A percentile compares a stretch with the other conserved stretches of the same genome.
These are phyloP conservation scores for Ischnura elegans DNA, from an alignment of 2,888 invertebrate species.

Conservation along the genomic window DNA sequence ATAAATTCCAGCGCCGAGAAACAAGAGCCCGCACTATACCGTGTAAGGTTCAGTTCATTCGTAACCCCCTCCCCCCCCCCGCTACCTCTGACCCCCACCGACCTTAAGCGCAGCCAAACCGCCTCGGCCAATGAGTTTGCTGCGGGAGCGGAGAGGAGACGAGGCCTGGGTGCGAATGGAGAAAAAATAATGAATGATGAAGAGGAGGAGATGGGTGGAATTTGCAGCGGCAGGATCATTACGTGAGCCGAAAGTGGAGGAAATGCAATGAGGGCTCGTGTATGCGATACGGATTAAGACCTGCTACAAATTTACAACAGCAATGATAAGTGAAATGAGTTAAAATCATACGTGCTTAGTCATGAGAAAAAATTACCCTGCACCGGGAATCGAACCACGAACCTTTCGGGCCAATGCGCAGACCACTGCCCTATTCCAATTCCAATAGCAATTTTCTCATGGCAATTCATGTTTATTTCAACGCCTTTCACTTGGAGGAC, in stretches of 20 bases:
- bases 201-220: background rate
- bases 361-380: too few relatives aligned
- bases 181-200: background rate
- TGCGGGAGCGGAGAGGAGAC: background rate
- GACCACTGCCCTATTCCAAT: too few relatives aligned
- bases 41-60: constrained; percentile 58
- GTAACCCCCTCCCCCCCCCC: constrained; percentile 26
- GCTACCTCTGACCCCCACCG: background rate
- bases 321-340: too few relatives aligned
- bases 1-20: constrained; percentile 62
- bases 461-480: too few relatives aligned
- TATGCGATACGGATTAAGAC: background rate
- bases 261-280: background rate
- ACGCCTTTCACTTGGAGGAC: too few relatives aligned
- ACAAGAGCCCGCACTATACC: constrained; percentile 64
- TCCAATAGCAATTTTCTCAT: too few relatives aligned
- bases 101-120: constrained; percentile 47
- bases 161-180: background rate
- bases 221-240: background rate
- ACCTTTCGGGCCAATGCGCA: too few relatives aligned
- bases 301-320: too few relatives aligned
- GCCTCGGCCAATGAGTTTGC: constrained; percentile 14
- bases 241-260: background rate
- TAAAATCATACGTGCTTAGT: too few relatives aligned
- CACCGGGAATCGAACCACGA: too few relatives aligned